These are phyloP conservation scores for Rotaria socialis DNA, from an alignment of 2,888 invertebrate genomes.

Conservation along the genomic window DNA sequence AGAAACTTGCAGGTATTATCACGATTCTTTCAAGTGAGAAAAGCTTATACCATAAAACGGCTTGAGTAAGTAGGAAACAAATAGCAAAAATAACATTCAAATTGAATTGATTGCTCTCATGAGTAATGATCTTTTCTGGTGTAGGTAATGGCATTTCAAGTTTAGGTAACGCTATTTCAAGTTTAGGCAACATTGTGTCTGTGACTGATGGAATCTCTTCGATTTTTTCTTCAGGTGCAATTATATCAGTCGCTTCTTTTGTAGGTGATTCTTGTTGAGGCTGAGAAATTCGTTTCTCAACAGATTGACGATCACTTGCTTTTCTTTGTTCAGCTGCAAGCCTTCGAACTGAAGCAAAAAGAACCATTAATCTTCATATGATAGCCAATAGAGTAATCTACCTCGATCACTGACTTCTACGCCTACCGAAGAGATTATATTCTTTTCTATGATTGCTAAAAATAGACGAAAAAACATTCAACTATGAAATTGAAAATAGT, in stretches of 20 bases:
- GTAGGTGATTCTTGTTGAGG: background rate
- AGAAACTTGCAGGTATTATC: background rate
- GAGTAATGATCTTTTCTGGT: background rate
- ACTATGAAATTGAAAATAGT: background rate
- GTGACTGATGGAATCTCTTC: background rate
- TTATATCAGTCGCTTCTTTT: background rate
- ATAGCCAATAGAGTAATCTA: background rate
- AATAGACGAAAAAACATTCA: background rate
- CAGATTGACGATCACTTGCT: background rate
- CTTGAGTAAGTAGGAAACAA: background rate
- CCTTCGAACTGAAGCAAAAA: background rate
- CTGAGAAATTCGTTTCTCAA: background rate
- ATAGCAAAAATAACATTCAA: background rate
- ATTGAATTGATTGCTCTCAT: background rate
- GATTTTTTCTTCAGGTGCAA: background rate
- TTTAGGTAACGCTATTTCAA: too few species aligned
- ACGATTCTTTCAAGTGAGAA: background rate
- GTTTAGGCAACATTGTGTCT: background rate
- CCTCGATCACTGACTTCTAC: background rate
- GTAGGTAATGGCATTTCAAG: too few species aligned
- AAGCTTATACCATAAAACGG: slow-evolving; percentile 10
- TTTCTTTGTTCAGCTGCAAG: background rate
- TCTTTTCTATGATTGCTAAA: background rate
- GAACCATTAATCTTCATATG: background rate
- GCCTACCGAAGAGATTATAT: background rate